Evolutionary conservation across 2,888 invertebrate species (phyloP), one percentile per base, ranked within the genome.

Genomic region (Venusia cambrica): DNA sequence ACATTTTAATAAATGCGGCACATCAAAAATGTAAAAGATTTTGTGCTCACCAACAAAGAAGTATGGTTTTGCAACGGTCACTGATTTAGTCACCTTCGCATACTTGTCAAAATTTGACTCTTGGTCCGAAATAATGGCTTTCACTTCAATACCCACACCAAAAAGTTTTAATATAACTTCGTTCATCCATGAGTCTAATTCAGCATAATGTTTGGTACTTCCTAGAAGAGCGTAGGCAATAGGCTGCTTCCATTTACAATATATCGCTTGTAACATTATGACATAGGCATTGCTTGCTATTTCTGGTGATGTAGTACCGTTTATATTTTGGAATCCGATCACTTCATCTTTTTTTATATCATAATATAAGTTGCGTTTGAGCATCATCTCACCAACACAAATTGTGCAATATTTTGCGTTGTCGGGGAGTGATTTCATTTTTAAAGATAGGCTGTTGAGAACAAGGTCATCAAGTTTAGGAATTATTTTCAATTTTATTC

Each of bases 51-150:
- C 28, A 8, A 37, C 15, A 13, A 31, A 14, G 22, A 48, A 57
- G 18, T 41, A 58, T 1, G 55, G 54, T 12, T 44, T 53, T 3
- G 51, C 48, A 0, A 10, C 2, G 1, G 49, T 45, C 0, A 57
- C 42, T 10, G 37, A 29, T 19, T 54, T 52, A 2, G 54, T 13
- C 1, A 27, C 22, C 29, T 57, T 60, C 1, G 54, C 51, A 40
- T 12, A 51, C 27, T 48, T 54, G 16, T 48, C 46, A 8, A 57
- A 57, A 14, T 51, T 49, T 3, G 54, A 57, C 4, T 38, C 49
- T 37, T 57, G 55, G 22, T 55, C 44, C n/a, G 54, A 48, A 5
- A 48, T 22, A 3, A 57, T 46, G 0, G 52, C 56, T 38, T 44
- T 51, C 0, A 57, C 32, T 24, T 50, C 25, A 3, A 59, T 41